Evolutionary conservation across 2,797 vertebrate species (phyloP), one percentile per base, ranked within the genome.

Genomic region (Harpagifer antarcticus): DNA sequence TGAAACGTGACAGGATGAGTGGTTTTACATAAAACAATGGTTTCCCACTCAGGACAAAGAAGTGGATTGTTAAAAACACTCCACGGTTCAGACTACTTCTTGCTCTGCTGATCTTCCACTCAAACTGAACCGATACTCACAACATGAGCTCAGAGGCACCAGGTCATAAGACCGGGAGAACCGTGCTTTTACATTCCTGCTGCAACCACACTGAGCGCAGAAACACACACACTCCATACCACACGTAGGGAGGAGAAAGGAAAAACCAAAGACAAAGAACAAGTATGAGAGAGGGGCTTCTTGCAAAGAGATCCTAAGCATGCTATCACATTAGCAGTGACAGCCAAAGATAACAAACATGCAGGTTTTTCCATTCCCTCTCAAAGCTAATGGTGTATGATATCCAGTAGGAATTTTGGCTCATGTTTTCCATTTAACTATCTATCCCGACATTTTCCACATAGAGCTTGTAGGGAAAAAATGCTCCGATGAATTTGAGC

Each of bases 111-210:
- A 55, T 40, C 68, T 49, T 71, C 83, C 78, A 68, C 72, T 83
- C 81, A 64, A 70, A 87, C 74, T 79, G 73, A 92, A 92, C 74
- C 10, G 62, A 88, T 76, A 85, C 81, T 85, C 86, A 79, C 79
- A 88, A 76, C 79, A 86, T 85, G 86, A 90, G 88, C 88, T 85
- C 78, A 82, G 84, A 85, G 84, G 80, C 74, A 73, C 63, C 1
- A 37, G 88, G 90, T 94, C 93, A 93, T 73, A 88, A 91, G 92
- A 92, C 89, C 0, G 11, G 44, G 74, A 79, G 75, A 88, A 82
- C 83, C 65, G 2, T 73, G 76, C 78, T 87, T 90, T 89, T 72
- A 91, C 89, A 91, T 92, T 92, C 91, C 82, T 84, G 60, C 64
- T 58, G 66, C 54, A 81, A 88, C 88, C 89, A 57, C 86, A 87